phyloP scores from a whole-genome alignment of 2,113 vertebrate species.

The Anarhynchus alexandrinus region DNA sequence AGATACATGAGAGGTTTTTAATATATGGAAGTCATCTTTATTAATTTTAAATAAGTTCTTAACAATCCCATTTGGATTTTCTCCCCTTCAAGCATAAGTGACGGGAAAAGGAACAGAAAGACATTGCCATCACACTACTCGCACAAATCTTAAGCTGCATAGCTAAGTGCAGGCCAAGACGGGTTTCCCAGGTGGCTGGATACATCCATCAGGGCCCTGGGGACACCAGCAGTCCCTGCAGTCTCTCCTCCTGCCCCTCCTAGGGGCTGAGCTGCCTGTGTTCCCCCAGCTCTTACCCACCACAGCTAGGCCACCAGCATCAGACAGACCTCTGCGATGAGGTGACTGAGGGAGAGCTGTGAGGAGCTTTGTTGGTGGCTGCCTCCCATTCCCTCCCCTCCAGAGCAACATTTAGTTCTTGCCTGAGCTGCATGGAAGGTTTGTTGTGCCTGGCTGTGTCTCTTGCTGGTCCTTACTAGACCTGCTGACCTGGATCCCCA shows the following conservation, averaged over 20 bases:
- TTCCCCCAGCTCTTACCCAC: rapidly evolving
- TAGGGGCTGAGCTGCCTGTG: neutral
- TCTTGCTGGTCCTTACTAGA: neutral
- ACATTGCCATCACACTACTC: neutral
- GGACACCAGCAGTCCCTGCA: too few relatives aligned
- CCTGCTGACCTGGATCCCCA: neutral
- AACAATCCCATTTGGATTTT: neutral
- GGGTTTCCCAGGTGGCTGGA: neutral
- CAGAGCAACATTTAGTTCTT: neutral
- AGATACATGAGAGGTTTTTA: neutral
- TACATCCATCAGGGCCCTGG: neutral
- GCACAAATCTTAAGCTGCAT: neutral
- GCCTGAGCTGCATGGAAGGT: rapidly evolving
- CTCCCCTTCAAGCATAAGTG: neutral
- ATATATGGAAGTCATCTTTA: neutral
- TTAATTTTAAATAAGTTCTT: neutral
- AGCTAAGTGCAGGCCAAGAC: neutral
- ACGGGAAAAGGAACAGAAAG: neutral
- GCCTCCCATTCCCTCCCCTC: rapidly evolving
- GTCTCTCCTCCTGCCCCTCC: neutral
- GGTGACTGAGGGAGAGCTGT: neutral
- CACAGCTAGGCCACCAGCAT: neutral
- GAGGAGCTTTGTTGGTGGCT: neutral
- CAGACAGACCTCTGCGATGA: neutral
- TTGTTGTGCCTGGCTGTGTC: neutral